A percentile compares a stretch with the other conserved stretches of the same genome.
Evolutionary conservation across 1,140 invertebrate species (phyloP).

Genomic region (Micrasema minimum): DNA sequence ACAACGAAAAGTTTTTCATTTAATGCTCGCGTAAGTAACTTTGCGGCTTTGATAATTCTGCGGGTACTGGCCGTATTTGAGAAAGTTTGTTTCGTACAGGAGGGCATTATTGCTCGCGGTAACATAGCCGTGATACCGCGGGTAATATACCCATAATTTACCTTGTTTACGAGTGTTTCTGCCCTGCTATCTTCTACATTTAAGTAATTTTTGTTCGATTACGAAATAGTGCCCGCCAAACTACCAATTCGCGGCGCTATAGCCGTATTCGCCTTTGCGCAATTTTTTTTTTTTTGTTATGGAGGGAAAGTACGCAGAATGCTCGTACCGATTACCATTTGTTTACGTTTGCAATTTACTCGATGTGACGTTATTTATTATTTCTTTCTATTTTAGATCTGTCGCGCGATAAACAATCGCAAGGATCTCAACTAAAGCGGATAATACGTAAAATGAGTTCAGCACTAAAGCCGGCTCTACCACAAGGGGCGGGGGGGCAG

Average conservation of each 20-base stretch:
- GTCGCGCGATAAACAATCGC: slow-evolving; percentile 17
- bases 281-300: slow-evolving; percentile 46
- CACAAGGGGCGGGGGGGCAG: slow-evolving; percentile 63
- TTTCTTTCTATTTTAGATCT: slow-evolving; percentile 30
- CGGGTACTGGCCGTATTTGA: slow-evolving; percentile 14
- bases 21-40: slow-evolving; percentile 41
- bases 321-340: slow-evolving; percentile 21
- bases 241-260: background rate
- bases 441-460: slow-evolving; percentile 64
- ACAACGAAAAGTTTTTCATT: slow-evolving; percentile 33
- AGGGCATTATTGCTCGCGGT: slow-evolving; percentile 45
- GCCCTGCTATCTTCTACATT: background rate
- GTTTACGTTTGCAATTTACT: slow-evolving; percentile 41
- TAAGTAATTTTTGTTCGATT: slow-evolving; percentile 9
- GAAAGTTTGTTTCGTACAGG: slow-evolving; percentile 42
- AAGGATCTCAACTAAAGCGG: background rate
- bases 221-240: background rate
- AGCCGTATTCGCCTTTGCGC: slow-evolving; percentile 23
- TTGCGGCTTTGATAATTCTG: slow-evolving; percentile 12
- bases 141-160: slow-evolving; percentile 22
- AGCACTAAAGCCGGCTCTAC: slow-evolving; percentile 67
- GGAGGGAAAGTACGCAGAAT: slow-evolving; percentile 45
- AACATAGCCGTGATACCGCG: slow-evolving; percentile 25
- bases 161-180: slow-evolving; percentile 24
- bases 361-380: slow-evolving; percentile 31